A percentile compares a stretch with the other conserved stretches of the same genome.
These are phyloP conservation scores for Nesospiza acunhae DNA, from an alignment of 2,113 vertebrate species.

Conservation along the genomic window DNA sequence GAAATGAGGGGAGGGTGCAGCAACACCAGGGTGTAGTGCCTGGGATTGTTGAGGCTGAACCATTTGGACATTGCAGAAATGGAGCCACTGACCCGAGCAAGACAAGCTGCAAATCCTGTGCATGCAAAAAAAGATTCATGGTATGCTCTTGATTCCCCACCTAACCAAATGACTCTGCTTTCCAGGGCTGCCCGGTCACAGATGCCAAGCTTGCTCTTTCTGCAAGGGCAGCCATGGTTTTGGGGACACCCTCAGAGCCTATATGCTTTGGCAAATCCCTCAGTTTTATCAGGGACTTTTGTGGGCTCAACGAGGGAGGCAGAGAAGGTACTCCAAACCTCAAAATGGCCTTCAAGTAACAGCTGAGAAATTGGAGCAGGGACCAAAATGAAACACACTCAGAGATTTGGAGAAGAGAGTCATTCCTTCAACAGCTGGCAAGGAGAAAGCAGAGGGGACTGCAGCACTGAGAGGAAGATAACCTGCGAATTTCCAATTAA, in stretches of 20 bases:
- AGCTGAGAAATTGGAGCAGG: background rate
- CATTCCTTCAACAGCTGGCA: background rate
- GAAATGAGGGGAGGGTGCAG: background rate
- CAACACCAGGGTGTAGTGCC: rapidly evolving
- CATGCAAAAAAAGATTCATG: background rate
- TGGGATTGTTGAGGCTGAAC: background rate
- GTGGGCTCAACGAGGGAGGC: background rate
- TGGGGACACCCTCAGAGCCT: background rate
- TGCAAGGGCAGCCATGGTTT: background rate
- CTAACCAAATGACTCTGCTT: background rate
- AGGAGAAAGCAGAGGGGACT: background rate
- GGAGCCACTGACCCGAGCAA: background rate
- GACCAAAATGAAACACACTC: background rate
- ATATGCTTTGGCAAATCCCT: background rate
- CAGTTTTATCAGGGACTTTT: background rate
- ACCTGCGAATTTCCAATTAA: background rate
- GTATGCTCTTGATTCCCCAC: background rate
- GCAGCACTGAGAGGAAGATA: background rate
- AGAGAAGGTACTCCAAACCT: background rate
- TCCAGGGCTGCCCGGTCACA: background rate
- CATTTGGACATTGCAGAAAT: background rate
- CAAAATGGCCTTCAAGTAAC: background rate
- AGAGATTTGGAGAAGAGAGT: background rate
- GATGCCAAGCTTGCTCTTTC: background rate
- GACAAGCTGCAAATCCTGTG: background rate